Conservation (phyloP, 2,888 invertebrate genomes). For the Conops quadrifasciatus region DNA sequence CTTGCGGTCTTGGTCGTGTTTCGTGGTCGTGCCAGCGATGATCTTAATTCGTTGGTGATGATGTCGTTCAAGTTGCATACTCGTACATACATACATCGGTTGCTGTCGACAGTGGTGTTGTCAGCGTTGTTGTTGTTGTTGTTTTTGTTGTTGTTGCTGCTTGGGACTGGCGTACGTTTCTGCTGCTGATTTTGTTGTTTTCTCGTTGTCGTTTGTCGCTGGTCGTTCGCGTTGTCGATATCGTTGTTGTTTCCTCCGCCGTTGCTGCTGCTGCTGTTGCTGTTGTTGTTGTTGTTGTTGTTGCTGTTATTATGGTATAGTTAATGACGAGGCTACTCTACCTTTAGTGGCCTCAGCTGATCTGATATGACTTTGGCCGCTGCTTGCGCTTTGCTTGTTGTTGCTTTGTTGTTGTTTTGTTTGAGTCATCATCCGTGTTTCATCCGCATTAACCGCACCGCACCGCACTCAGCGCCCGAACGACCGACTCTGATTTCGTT, state of each 20-base stretch:
- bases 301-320: constrained; percentile 11
- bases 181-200: constrained; percentile 35
- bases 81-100: no score
- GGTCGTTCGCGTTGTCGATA: constrained; percentile 12
- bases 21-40: constrained; percentile 6
- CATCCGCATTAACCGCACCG: not conserved
- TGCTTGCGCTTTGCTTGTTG: not conserved
- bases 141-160: constrained; percentile 50
- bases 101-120: constrained; percentile 27
- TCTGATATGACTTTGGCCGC: not conserved
- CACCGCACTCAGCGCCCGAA: not conserved
- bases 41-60: constrained; percentile 18
- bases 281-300: constrained; percentile 9
- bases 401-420: not conserved
- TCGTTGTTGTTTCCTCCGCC: constrained; percentile 13
- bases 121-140: constrained; percentile 31
- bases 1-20: not conserved
- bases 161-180: constrained; percentile 45
- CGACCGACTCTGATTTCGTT: no score
- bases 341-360: not conserved
- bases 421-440: no score
- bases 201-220: constrained; percentile 6
- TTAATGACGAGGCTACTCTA: not conserved
- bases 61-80: constrained; percentile 29
- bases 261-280: constrained; percentile 15